Percentiles rank a stretch among this genome's conserved stretches.
phyloP scores from a whole-genome alignment of 2,888 invertebrate genomes.

The Meandrusa payeni region DNA sequence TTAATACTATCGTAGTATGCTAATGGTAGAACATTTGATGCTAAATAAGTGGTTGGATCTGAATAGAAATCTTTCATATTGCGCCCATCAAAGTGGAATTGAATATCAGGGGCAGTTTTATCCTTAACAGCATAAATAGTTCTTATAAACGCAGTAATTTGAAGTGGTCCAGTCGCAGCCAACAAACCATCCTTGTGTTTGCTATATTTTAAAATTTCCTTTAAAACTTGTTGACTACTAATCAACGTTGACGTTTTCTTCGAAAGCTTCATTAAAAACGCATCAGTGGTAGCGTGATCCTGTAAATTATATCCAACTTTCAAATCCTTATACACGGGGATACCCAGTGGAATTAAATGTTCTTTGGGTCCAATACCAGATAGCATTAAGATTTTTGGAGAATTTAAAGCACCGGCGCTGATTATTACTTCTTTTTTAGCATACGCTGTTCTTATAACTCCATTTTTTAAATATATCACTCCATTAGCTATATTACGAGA shows the following conservation, averaged over 20 bases:
- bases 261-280: constrained; percentile 74
- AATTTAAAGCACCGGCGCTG: constrained; percentile 80
- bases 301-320: constrained; percentile 88
- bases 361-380: constrained; percentile 82
- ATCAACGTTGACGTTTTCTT: constrained; percentile 73
- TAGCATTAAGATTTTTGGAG: constrained; percentile 82
- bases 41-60: constrained; percentile 74
- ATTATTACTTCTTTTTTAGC: constrained; percentile 82
- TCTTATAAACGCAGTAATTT: constrained; percentile 77
- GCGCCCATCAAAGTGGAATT: constrained; percentile 82
- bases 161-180: constrained; percentile 76
- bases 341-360: constrained; percentile 65
- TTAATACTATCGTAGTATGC: constrained; percentile 82
- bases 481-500: constrained; percentile 45
- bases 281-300: constrained; percentile 82
- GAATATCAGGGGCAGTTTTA: constrained; percentile 82
- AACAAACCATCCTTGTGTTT: constrained; percentile 59
- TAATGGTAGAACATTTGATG: constrained; percentile 69
- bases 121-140: constrained; percentile 74
- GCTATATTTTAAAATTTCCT: constrained; percentile 57
- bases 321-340: constrained; percentile 80
- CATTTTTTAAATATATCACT: constrained; percentile 46
- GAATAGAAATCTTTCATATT: constrained; percentile 76
- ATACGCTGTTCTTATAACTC: constrained; percentile 35
- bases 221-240: constrained; percentile 46